A percentile compares a stretch with the other conserved stretches of the same genome.
Conservation (phyloP, 1,140 invertebrate species). For the Cydia splendana region DNA sequence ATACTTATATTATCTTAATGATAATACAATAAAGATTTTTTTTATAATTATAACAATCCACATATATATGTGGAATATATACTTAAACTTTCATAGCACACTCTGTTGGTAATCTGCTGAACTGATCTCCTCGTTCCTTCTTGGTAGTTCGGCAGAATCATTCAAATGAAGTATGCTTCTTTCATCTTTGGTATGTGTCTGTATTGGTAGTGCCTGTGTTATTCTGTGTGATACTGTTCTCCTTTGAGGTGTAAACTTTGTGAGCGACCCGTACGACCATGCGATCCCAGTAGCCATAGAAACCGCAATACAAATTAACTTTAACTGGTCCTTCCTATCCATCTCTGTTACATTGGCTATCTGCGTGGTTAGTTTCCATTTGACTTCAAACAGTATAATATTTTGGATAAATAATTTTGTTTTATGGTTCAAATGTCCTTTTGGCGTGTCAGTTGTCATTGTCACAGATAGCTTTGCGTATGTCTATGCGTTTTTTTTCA, state of each 20-base stretch:
- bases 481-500: neutral
- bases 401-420: conserved; percentile 3
- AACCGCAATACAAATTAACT: conserved; percentile 48
- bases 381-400: conserved; percentile 5
- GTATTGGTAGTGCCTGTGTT: conserved; percentile 20
- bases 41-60: neutral
- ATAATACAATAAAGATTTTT: neutral
- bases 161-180: conserved; percentile 34
- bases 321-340: conserved; percentile 53
- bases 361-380: conserved; percentile 15
- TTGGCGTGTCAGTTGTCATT: neutral
- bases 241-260: conserved; percentile 19
- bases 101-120: neutral
- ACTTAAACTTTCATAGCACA: neutral
- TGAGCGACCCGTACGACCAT: conserved; percentile 57
- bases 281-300: conserved; percentile 56
- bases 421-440: conserved; percentile 19
- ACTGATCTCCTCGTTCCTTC: neutral
- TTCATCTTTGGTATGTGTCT: conserved; percentile 39
- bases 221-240: conserved; percentile 34
- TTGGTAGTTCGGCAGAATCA: neutral
- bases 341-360: conserved; percentile 41
- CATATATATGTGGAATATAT: too few species aligned
- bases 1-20: conserved; percentile 10
- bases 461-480: neutral